Base-by-base conservation (phyloP, 2,797 vertebrate species). In the Toxotes lorentzi region DNA sequence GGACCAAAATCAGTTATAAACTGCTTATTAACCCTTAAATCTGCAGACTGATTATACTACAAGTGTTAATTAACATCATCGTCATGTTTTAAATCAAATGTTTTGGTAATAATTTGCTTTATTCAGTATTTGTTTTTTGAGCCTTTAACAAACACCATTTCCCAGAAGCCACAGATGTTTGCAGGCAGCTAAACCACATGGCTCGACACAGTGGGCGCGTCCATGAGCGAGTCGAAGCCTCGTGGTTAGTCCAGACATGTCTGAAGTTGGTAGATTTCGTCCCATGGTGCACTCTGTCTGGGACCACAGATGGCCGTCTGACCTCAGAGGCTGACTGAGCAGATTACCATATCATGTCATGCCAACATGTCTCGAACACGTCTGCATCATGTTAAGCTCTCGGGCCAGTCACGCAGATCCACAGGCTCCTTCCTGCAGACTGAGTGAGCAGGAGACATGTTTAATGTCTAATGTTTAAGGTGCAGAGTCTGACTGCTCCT, bases 241-340 rank as follows among this genome's bases (percentile, higher is more conserved):
- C 60, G 2, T 13, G 24, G 41, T 23, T 1, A 1, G 2, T 1
- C 2, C n/a, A 51, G 48, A 47, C 43, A 6, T 12, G 48, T n/a
- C 21, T 50, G 23, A 30, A 11, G 47, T 21, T 21, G 19, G 0
- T 35, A 19, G 61, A 32, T 1, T 12, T 23, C 2, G 9, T 83
- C 77, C 76, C 71, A 73, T 43, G 35, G 19, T 43, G 61, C 74
- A 45, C 73, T 62, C 48, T 75, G 84, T 89, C 90, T 91, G 78
- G 56, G 71, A 59, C 61, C 74, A 83, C 89, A 91, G 91, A 90
- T 88, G 91, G 88, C 54, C 7, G 78, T 78, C 84, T 88, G 87
- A 87, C 86, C 81, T 70, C 61, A 48, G 7, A 10, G 61, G 32
- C 82, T 65, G 75, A 60, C 60, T 76, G 83, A 90, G 76, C 83